Conservation (phyloP, 2,888 invertebrate genomes). For the Scaptomyza polygonia region DNA sequence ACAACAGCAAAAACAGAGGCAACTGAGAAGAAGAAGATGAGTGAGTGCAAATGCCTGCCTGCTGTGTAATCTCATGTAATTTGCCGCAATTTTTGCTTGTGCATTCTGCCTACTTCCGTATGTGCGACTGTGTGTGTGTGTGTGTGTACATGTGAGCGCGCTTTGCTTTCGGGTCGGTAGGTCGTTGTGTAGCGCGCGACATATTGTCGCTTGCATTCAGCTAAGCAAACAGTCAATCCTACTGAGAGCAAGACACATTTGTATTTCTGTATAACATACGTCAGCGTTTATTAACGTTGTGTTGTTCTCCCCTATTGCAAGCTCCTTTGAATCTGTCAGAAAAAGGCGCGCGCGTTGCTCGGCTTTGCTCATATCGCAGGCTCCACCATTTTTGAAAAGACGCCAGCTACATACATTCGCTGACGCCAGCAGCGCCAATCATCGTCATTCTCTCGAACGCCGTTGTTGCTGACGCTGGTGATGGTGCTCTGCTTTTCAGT, state of each 20-base stretch:
- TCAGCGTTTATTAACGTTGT: constrained; percentile 5
- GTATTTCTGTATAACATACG: constrained; percentile 8
- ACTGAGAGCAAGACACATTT: background rate
- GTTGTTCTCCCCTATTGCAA: constrained; percentile 27
- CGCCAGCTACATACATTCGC: constrained; percentile 52
- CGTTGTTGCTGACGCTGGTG: constrained; percentile 44
- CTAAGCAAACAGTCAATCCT: constrained; percentile 12
- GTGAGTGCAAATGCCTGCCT: constrained; percentile 53
- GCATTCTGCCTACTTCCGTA: constrained; percentile 66
- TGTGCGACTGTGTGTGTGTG: constrained; percentile 16
- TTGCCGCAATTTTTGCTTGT: constrained; percentile 73
- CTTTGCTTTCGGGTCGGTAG: constrained; percentile 64
- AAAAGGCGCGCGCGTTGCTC: constrained; percentile 70
- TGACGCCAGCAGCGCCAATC: constrained; percentile 69
- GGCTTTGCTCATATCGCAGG: constrained; percentile 44
- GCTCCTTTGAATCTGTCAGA: constrained; percentile 46
- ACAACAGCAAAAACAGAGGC: constrained; percentile 21
- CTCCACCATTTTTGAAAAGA: constrained; percentile 74
- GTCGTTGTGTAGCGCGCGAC: constrained; percentile 63
- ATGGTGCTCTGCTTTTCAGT: constrained; percentile 43
- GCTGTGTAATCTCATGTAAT: constrained; percentile 77
- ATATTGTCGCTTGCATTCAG: constrained; percentile 65
- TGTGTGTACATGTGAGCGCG: constrained; percentile 32
- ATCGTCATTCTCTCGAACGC: constrained; percentile 63
- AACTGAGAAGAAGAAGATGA: constrained; percentile 29